Percentiles rank a stretch among this genome's conserved stretches.
phyloP scores from a whole-genome alignment of 2,113 vertebrate species.

The Bettongia penicillata region DNA sequence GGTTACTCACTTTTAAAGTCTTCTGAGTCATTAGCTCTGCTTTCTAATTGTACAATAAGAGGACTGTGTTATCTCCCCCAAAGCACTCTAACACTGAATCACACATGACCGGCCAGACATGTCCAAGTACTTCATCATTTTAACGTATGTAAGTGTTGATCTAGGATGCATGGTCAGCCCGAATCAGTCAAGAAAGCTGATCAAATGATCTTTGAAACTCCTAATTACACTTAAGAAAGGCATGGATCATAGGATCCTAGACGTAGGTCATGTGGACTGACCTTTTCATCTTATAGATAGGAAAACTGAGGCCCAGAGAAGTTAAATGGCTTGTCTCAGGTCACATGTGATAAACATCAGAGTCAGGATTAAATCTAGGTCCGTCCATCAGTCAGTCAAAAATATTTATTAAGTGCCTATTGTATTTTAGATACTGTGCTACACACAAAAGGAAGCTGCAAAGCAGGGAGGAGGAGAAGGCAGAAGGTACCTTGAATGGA shows the following conservation, averaged over 20 bases:
- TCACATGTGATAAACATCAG: not conserved
- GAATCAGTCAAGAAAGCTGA: not conserved
- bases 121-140: not conserved
- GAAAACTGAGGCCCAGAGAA: not conserved
- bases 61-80: not conserved
- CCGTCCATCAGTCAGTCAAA: not conserved
- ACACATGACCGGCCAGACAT: not conserved
- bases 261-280: not conserved
- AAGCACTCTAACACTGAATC: not conserved
- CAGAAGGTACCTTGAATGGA: not conserved
- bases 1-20: not conserved
- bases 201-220: not conserved
- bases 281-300: not conserved
- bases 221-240: not conserved
- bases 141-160: not conserved
- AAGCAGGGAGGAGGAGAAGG: not conserved
- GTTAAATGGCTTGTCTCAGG: not conserved
- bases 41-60: not conserved
- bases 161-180: not conserved
- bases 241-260: not conserved
- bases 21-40: not conserved
- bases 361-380: not conserved
- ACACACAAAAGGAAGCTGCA: not conserved
- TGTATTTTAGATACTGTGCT: not conserved
- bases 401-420: not conserved